Conservation (phyloP, 1,140 invertebrate genomes). For the Aphidius ervi region DNA sequence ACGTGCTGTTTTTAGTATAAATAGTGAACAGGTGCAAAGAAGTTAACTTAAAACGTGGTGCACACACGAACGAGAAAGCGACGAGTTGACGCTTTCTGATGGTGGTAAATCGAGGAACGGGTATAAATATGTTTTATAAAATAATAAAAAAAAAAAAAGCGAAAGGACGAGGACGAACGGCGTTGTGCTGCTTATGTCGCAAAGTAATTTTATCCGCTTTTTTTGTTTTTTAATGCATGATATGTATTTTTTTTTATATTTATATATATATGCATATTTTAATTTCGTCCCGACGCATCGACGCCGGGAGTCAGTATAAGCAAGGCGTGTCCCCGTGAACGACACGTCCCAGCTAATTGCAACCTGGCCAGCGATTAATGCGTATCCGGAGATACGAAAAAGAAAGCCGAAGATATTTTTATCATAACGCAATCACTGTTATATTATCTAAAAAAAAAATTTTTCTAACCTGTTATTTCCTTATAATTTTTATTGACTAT, state of each 20-base stretch:
- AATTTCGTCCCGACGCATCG: constrained; percentile 15
- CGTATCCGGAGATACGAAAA: constrained; percentile 9
- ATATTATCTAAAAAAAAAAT: too few relatives aligned
- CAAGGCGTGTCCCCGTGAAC: constrained; percentile 15
- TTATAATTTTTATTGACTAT: too few relatives aligned
- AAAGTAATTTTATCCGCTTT: not conserved
- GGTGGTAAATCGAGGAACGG: not conserved
- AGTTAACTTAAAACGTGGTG: not conserved
- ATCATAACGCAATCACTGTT: too few relatives aligned
- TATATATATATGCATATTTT: not conserved
- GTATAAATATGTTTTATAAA: not conserved
- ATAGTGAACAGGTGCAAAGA: constrained; percentile 17
- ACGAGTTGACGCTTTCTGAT: not conserved
- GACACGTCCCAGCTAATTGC: constrained; percentile 21
- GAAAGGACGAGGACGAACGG: not conserved
- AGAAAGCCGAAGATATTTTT: too few relatives aligned
- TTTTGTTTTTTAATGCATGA: not conserved
- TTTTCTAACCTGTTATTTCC: too few relatives aligned
- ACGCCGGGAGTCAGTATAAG: constrained; percentile 4
- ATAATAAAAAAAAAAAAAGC: not conserved
- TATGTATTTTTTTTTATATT: too few relatives aligned
- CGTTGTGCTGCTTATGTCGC: not conserved
- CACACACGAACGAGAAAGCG: not conserved
- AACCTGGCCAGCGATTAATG: constrained; percentile 21
- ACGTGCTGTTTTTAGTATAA: constrained; percentile 7